Evolutionary conservation across 2,797 vertebrate species (phyloP).

Genomic region (Anableps anableps): DNA sequence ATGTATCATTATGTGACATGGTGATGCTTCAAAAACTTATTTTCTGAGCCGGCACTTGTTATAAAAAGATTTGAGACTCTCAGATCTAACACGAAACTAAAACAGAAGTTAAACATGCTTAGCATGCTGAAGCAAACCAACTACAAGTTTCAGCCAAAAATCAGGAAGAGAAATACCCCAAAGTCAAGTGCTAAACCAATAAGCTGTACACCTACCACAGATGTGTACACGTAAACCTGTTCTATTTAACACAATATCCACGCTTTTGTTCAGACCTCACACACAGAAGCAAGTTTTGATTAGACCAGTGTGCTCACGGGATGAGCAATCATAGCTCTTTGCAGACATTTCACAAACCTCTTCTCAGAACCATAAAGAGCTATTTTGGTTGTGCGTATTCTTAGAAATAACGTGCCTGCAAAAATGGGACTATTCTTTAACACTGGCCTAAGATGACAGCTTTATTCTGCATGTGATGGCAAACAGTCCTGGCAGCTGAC

Average conservation of each 20-base stretch:
- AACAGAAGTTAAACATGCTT: neutral
- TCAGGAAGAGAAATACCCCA: constrained; percentile 3
- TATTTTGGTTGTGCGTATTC: constrained; percentile 66
- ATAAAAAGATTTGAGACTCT: neutral
- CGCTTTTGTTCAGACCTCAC: constrained; percentile 18
- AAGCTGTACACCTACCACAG: constrained; percentile 8
- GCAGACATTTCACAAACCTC: constrained; percentile 62
- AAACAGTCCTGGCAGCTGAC: constrained; percentile 48
- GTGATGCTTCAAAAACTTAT: neutral
- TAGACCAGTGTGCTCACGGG: constrained; percentile 39
- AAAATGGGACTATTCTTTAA: constrained; percentile 63
- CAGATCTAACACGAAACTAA: neutral
- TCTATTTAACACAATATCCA: neutral
- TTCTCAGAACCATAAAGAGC: constrained; percentile 60
- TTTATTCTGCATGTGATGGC: constrained; percentile 52
- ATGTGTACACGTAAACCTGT: neutral
- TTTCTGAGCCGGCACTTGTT: neutral
- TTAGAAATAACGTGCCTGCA: constrained; percentile 59
- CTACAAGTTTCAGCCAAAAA: constrained; percentile 14
- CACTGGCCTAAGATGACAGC: constrained; percentile 49
- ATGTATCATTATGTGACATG: neutral
- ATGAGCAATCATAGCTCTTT: constrained; percentile 53
- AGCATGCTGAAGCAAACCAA: constrained; percentile 6
- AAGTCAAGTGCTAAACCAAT: constrained; percentile 17
- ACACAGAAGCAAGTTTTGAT: constrained; percentile 21